Percentiles rank a stretch among this genome's conserved stretches.
These are phyloP conservation scores for Rhynchotus rufescens DNA, from an alignment of 2,797 vertebrate genomes.

Conservation along the genomic window DNA sequence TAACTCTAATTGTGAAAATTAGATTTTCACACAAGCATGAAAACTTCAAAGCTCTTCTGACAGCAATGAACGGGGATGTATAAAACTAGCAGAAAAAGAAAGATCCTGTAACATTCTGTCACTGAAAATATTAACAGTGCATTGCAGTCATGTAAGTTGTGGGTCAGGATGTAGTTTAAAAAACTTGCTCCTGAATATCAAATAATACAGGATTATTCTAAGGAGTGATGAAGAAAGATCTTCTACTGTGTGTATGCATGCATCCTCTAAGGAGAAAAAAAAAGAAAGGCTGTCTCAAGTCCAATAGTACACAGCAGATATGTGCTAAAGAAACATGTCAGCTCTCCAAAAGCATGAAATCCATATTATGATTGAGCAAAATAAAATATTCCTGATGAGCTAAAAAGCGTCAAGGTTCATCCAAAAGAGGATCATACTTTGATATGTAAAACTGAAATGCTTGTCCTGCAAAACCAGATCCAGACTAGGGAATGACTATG, in stretches of 20 bases:
- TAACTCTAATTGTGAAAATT: background rate
- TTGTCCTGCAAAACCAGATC: background rate
- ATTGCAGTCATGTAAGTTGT: background rate
- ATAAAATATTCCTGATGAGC: background rate
- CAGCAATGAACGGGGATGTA: background rate
- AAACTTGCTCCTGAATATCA: background rate
- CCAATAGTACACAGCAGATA: background rate
- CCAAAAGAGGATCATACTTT: background rate
- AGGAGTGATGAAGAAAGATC: background rate
- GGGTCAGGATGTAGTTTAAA: background rate
- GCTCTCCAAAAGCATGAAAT: background rate
- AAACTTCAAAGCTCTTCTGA: background rate
- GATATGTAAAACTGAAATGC: background rate
- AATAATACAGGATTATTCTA: background rate
- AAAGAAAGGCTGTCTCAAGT: background rate
- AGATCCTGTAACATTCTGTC: background rate
- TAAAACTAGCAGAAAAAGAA: background rate
- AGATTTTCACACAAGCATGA: background rate
- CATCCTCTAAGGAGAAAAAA: background rate
- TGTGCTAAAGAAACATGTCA: rapidly evolving
- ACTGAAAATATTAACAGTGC: background rate
- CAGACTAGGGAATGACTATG: background rate
- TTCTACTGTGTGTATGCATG: background rate
- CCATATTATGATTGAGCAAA: rapidly evolving
- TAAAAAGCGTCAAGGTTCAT: background rate